Percentiles rank a stretch among this genome's conserved stretches.
Evolutionary conservation across 2,888 invertebrate genomes (phyloP).

Genomic region (Leucoptera coffeella): DNA sequence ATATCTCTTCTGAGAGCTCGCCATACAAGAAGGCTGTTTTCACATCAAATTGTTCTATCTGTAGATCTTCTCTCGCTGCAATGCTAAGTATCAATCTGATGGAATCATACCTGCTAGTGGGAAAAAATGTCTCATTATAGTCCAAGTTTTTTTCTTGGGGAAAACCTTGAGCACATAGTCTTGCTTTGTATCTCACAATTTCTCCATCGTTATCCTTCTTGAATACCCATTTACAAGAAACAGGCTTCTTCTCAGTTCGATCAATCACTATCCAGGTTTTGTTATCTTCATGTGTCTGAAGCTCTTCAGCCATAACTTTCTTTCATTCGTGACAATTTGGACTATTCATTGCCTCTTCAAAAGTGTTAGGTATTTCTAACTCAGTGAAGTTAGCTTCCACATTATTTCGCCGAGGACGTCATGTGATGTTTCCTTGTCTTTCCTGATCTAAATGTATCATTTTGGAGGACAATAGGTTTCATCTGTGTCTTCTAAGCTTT

Average conservation of each 20-base stretch:
- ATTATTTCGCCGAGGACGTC: neutral
- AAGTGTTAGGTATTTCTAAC: neutral
- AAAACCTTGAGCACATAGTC: constrained; percentile 10
- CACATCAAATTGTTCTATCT: constrained; percentile 4
- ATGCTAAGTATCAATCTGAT: constrained; percentile 6
- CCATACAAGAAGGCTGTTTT: constrained; percentile 4
- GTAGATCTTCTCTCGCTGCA: constrained; percentile 3
- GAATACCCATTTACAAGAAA: constrained; percentile 8
- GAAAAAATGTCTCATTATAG: constrained; percentile 7
- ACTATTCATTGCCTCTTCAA: constrained; percentile 1
- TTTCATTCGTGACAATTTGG: constrained; percentile 1
- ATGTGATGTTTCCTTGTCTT: neutral
- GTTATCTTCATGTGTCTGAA: constrained; percentile 5
- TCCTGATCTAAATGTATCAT: neutral
- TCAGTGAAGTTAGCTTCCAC: neutral
- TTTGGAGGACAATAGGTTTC: neutral
- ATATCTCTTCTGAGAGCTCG: constrained; percentile 2
- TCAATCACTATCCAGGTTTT: constrained; percentile 5
- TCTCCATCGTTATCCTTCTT: constrained; percentile 8
- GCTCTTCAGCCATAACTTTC: neutral
- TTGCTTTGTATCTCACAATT: constrained; percentile 7
- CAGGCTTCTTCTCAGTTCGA: constrained; percentile 5
- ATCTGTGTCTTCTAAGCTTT: neutral
- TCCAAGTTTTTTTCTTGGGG: constrained; percentile 6
- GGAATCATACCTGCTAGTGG: constrained; percentile 9